These are phyloP conservation scores for Peribatodes rhomboidaria DNA, from an alignment of 2,888 invertebrate species.

Conservation along the genomic window DNA sequence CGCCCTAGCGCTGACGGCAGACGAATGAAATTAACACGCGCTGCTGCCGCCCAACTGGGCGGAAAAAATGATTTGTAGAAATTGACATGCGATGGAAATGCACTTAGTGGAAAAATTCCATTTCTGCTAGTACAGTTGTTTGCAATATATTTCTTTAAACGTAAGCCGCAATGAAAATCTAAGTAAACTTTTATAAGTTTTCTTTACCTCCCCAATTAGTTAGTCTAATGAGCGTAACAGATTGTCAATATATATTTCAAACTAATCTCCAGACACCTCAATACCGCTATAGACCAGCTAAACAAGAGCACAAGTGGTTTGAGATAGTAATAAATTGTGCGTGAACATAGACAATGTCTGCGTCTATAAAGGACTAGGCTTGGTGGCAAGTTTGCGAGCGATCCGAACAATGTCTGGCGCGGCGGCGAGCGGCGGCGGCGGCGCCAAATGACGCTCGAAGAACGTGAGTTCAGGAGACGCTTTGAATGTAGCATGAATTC, in stretches of 20 bases:
- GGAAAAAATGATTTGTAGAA: constrained; percentile 26
- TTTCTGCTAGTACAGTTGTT: neutral
- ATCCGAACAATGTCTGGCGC: constrained; percentile 23
- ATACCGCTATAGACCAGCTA: constrained; percentile 9
- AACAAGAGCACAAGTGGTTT: constrained; percentile 27
- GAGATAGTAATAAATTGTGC: constrained; percentile 32
- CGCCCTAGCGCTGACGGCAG: constrained; percentile 26
- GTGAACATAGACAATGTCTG: constrained; percentile 12
- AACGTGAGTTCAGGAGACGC: neutral
- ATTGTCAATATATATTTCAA: constrained; percentile 17
- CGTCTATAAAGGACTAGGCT: constrained; percentile 5
- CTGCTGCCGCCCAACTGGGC: constrained; percentile 23
- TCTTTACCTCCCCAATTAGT: neutral
- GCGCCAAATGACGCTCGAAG: constrained; percentile 11
- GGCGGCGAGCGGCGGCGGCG: neutral
- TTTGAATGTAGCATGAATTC: neutral
- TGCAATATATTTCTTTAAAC: neutral
- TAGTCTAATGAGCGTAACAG: neutral
- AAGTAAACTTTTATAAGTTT: neutral
- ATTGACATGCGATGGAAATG: constrained; percentile 17
- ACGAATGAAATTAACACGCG: constrained; percentile 24
- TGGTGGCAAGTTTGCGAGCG: constrained; percentile 29
- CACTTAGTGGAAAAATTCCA: constrained; percentile 3
- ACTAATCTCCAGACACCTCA: constrained; percentile 8
- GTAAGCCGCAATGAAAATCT: neutral